Evolutionary conservation across 1,140 invertebrate genomes (phyloP).

Genomic region (Ooceraea biroi): DNA sequence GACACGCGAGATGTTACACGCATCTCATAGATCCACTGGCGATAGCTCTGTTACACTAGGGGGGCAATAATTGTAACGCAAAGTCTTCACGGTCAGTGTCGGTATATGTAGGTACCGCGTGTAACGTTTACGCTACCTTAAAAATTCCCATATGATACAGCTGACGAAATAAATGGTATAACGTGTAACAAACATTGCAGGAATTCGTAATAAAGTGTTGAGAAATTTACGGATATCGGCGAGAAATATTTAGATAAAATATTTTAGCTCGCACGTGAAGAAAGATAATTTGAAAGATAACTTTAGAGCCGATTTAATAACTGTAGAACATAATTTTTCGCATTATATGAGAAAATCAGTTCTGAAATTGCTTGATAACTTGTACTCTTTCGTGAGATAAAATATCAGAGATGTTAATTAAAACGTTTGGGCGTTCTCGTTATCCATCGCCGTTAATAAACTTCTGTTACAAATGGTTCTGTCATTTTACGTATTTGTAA

Average conservation of each 20-base stretch:
- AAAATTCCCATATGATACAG: neutral
- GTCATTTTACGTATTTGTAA: slow-evolving; percentile 14
- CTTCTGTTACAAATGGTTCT: neutral
- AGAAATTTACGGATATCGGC: neutral
- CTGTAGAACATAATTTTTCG: neutral
- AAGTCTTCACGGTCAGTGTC: slow-evolving; percentile 11
- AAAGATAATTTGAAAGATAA: neutral
- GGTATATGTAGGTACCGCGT: neutral
- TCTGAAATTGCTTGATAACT: neutral
- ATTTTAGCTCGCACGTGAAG: neutral
- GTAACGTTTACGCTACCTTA: neutral
- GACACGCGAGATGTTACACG: slow-evolving; percentile 21
- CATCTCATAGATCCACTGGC: neutral
- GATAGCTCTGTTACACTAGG: neutral
- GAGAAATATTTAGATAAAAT: neutral
- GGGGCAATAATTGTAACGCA: neutral
- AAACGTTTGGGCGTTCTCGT: slow-evolving; percentile 23
- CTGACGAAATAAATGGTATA: neutral
- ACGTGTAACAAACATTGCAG: neutral
- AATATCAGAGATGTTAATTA: slow-evolving; percentile 17
- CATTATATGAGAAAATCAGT: neutral
- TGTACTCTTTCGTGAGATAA: neutral
- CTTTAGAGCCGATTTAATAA: neutral
- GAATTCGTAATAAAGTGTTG: neutral
- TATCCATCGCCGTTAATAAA: neutral